Conservation (phyloP, 1,140 invertebrate species). For the Melanaphis sacchari region DNA sequence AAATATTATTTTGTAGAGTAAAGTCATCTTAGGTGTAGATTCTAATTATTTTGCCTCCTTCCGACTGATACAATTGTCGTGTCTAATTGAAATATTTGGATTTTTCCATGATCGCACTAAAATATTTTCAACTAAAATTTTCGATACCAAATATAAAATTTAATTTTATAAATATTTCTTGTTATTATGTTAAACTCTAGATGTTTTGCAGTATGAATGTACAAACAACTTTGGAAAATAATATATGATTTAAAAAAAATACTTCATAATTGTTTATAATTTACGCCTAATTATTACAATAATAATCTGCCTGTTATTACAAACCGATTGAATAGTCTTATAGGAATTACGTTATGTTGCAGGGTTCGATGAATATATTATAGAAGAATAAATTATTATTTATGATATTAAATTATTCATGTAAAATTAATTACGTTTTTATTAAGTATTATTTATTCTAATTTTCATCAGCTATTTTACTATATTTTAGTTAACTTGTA, state of each 20-base stretch:
- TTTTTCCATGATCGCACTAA: neutral
- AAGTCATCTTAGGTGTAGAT: neutral
- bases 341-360: neutral
- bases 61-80: neutral
- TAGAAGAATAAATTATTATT: neutral
- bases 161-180: neutral
- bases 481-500: neutral
- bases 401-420: neutral
- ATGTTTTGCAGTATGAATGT: neutral
- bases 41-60: neutral
- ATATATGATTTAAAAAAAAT: no score
- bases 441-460: neutral
- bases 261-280: neutral
- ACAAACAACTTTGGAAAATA: neutral
- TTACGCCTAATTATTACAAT: neutral
- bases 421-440: neutral
- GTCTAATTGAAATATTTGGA: neutral
- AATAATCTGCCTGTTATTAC: neutral
- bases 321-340: neutral
- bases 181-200: neutral
- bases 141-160: neutral
- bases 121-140: neutral
- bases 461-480: neutral
- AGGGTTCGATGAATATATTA: neutral
- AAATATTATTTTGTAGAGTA: neutral